Evolutionary conservation across 2,888 invertebrate species (phyloP).

Genomic region (Pheosia gnoma): DNA sequence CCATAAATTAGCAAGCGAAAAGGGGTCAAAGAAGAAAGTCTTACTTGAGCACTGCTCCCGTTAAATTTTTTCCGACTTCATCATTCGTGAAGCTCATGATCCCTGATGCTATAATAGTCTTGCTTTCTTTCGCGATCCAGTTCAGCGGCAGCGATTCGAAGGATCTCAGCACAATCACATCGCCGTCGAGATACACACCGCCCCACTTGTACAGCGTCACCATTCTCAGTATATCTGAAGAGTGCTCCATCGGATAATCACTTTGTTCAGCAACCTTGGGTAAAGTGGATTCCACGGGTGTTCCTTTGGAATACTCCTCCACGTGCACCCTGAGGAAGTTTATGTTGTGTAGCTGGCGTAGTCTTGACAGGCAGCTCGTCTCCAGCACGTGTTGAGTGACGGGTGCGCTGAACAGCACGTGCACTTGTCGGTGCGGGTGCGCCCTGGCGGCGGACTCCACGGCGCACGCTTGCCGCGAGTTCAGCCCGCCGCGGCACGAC

Average conservation of each 20-base stretch:
- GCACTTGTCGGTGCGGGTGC: slow-evolving; percentile 59
- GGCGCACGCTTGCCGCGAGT: slow-evolving; percentile 85
- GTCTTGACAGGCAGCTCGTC: background rate
- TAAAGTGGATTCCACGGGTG: background rate
- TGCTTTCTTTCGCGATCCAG: slow-evolving; percentile 78
- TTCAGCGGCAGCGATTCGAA: slow-evolving; percentile 80
- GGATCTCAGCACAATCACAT: slow-evolving; percentile 86
- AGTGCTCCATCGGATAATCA: slow-evolving; percentile 55
- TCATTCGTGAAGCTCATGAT: no score
- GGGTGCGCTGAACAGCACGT: slow-evolving; percentile 68
- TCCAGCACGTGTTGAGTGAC: background rate
- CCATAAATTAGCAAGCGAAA: no score
- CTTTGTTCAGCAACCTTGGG: no score
- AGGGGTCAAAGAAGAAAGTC: no score
- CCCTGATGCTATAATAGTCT: no score
- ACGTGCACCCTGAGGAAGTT: slow-evolving; percentile 1
- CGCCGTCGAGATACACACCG: slow-evolving; percentile 90
- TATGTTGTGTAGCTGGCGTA: background rate
- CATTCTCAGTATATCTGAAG: slow-evolving; percentile 86
- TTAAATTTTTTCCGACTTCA: no score
- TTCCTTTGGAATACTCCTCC: slow-evolving; percentile 81
- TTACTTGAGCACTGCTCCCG: no score
- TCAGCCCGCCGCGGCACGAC: slow-evolving; percentile 80
- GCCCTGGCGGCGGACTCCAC: slow-evolving; percentile 86
- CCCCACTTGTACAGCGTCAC: slow-evolving; percentile 89